Evolutionary conservation across 2,113 vertebrate species (phyloP).

Genomic region (Trematocara variabile): DNA sequence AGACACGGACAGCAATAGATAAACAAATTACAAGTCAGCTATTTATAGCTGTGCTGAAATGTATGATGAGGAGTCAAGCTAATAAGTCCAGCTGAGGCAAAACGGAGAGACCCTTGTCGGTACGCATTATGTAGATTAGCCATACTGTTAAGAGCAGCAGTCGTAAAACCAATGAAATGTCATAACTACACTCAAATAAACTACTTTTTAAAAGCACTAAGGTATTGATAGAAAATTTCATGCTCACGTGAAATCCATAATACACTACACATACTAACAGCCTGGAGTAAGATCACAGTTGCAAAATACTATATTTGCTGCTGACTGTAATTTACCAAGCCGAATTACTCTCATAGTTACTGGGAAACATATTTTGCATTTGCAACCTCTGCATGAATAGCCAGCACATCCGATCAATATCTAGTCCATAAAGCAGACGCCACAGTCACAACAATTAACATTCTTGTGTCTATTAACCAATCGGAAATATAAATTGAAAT

Average conservation of each 20-base stretch:
- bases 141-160: background rate
- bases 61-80: background rate
- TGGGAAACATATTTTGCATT: conserved; percentile 54
- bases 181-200: background rate
- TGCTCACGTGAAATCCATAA: conserved; percentile 24
- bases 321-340: conserved; percentile 47
- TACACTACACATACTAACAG: background rate
- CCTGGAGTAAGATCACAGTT: background rate
- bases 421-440: conserved; percentile 48
- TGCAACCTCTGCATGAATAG: conserved; percentile 17
- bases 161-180: background rate
- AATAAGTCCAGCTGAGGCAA: background rate
- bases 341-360: conserved; percentile 43
- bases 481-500: conserved; percentile 33
- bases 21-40: background rate
- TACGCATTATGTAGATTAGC: background rate
- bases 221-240: background rate
- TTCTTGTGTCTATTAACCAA: conserved; percentile 16
- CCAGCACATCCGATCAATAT: conserved; percentile 28
- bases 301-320: background rate
- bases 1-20: background rate
- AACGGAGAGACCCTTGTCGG: background rate
- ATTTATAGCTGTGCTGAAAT: background rate
- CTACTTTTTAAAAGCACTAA: background rate
- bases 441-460: conserved; percentile 23